Evolutionary conservation across 2,797 vertebrate species (phyloP), one percentile per base, ranked within the genome.

Genomic region (Moxostoma hubbsi): DNA sequence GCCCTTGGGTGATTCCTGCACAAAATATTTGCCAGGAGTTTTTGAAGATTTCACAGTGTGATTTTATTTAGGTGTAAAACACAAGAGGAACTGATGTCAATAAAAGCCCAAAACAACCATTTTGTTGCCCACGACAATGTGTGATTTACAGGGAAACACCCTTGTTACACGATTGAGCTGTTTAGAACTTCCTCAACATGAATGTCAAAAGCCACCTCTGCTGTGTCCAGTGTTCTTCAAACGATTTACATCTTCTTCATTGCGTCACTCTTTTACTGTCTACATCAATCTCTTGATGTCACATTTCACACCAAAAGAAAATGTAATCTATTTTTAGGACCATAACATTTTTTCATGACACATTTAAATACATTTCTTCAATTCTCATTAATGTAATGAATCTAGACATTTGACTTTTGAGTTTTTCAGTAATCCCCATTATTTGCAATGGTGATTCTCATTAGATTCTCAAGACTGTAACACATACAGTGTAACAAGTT

Each of bases 71-170:
- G 11, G 53, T 62, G 11, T 43, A 55, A 74, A 53, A 49, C 53
- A 18, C 57, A 67, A 79, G 61, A 73, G 69, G 69, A 79, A 82
- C 46, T 43, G 65, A 46, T 49, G 9, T 43, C 58, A 73, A 11
- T 74, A 54, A 74, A 81, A 24, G 64, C 64, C 73, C 80, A 10
- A 36, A 36, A 45, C 24, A 61, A 49, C 63, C 63, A 58, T 53
- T 45, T 59, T 53, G 55, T 65, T 57, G 47, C 54, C 53, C 15
- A 47, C 70, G 69, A 47, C 36, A 24, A 55, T 24, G 6, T 65
- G 59, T 8, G 8, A 58, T 75, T 66, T n/a, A 81, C 75, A 64
- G 72, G 83, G 62, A 80, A 86, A 74, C 79, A 81, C 74, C 76
- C 36, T 51, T 43, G 47, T 61, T 54, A 51, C 13, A 43, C 9